Percentiles rank a stretch among this genome's conserved stretches.
phyloP scores from a whole-genome alignment of 2,888 invertebrate genomes.

The Boloria selene region DNA sequence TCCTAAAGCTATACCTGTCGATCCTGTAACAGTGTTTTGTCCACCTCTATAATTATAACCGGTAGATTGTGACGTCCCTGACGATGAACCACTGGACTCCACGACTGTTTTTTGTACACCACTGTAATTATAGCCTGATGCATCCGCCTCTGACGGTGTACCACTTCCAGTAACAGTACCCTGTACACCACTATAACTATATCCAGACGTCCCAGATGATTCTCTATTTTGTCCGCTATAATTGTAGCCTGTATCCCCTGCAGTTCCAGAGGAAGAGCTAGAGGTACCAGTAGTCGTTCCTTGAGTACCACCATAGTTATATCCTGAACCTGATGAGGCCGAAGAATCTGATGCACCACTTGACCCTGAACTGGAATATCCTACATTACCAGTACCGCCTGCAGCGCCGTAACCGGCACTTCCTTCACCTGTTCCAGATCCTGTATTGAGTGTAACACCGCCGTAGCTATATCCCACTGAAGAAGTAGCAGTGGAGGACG shows the following conservation, averaged over 20 bases:
- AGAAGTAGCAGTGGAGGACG: slow-evolving; percentile 34
- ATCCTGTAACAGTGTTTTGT: slow-evolving; percentile 10
- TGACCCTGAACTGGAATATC: slow-evolving; percentile 17
- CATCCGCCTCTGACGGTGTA: slow-evolving; percentile 5
- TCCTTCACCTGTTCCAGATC: slow-evolving; percentile 10
- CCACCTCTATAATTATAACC: slow-evolving; percentile 28
- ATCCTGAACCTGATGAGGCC: slow-evolving; percentile 20
- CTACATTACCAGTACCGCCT: slow-evolving; percentile 1
- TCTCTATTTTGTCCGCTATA: slow-evolving; percentile 43
- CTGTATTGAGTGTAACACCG: slow-evolving; percentile 20
- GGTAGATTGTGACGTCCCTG: not conserved
- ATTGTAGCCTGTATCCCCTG: slow-evolving; percentile 46
- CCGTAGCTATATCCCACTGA: slow-evolving; percentile 41
- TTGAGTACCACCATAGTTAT: slow-evolving; percentile 14
- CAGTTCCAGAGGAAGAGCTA: slow-evolving; percentile 10
- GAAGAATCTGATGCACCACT: not conserved
- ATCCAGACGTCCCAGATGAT: slow-evolving; percentile 7
- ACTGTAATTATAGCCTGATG: slow-evolving; percentile 52
- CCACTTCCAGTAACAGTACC: slow-evolving; percentile 9
- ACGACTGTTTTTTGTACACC: slow-evolving; percentile 29
- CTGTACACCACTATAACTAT: slow-evolving; percentile 14
- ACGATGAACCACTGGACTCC: slow-evolving; percentile 9
- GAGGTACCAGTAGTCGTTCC: slow-evolving; percentile 3
- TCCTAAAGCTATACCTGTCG: not conserved
- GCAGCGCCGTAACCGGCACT: not conserved